phyloP scores from a whole-genome alignment of 2,113 vertebrate species.

The Callipepla californica region DNA sequence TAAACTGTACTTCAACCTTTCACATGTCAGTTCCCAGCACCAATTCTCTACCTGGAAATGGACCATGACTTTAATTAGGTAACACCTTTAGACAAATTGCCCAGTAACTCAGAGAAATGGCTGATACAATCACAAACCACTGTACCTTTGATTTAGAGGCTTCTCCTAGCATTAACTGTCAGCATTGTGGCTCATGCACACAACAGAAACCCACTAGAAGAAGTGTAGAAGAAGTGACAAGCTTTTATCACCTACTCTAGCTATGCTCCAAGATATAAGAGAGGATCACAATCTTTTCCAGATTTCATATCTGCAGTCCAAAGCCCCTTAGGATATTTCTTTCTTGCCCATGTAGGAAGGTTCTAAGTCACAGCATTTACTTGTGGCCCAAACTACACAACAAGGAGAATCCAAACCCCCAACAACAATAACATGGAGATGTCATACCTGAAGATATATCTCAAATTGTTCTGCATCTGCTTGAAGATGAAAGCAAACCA shows the following conservation, averaged over 20 bases:
- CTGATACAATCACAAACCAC: neutral
- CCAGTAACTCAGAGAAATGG: neutral
- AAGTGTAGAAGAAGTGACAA: neutral
- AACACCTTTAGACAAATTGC: neutral
- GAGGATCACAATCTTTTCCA: neutral
- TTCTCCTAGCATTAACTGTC: neutral
- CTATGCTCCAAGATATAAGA: neutral
- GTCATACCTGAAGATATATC: neutral
- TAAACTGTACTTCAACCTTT: neutral
- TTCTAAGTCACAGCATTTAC: neutral
- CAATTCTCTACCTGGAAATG: neutral
- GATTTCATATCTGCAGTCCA: neutral
- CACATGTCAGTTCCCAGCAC: neutral
- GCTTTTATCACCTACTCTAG: accelerated
- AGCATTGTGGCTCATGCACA: neutral
- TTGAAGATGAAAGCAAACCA: neutral
- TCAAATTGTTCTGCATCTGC: neutral
- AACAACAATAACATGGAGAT: neutral
- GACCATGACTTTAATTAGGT: neutral
- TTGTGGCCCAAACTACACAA: neutral
- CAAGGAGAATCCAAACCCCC: neutral
- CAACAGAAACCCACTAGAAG: neutral
- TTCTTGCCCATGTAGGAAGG: neutral
- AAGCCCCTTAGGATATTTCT: neutral
- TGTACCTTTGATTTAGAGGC: neutral